A percentile compares a stretch with the other conserved stretches of the same genome.
Evolutionary conservation across 2,888 invertebrate species (phyloP).

Genomic region (Mechanitis mazaeus): DNA sequence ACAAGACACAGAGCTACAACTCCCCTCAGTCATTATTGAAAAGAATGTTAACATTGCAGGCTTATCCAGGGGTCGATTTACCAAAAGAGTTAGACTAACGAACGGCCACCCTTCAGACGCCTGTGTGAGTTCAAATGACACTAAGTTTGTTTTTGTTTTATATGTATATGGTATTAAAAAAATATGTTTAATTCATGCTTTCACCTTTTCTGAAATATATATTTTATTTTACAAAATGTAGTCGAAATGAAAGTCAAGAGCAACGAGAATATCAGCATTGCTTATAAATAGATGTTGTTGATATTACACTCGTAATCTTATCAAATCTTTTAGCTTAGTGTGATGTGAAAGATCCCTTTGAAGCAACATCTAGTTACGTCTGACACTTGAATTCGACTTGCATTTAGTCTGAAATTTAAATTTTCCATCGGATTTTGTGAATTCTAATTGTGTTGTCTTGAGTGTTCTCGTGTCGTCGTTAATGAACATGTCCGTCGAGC

Average conservation of each 20-base stretch:
- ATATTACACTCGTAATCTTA: no score
- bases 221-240: no score
- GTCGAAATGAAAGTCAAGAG: no score
- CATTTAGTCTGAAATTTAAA: constrained; percentile 47
- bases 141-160: not conserved
- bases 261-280: no score
- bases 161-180: not conserved
- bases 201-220: no score
- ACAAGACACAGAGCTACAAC: constrained; percentile 66
- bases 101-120: constrained; percentile 56
- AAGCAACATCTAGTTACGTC: constrained; percentile 52
- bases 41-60: constrained; percentile 73
- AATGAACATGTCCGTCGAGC: constrained; percentile 27
- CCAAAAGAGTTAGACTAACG: constrained; percentile 76
- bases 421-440: constrained; percentile 35
- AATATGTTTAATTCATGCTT: not conserved
- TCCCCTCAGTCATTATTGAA: constrained; percentile 74
- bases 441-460: constrained; percentile 27
- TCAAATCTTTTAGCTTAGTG: not conserved
- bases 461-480: constrained; percentile 25
- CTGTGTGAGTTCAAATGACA: constrained; percentile 27
- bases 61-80: constrained; percentile 72
- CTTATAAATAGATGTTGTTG: no score
- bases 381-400: constrained; percentile 71
- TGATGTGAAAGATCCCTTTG: constrained; percentile 14